phyloP scores from a whole-genome alignment of 2,888 invertebrate species.

The Operophtera brumata region DNA sequence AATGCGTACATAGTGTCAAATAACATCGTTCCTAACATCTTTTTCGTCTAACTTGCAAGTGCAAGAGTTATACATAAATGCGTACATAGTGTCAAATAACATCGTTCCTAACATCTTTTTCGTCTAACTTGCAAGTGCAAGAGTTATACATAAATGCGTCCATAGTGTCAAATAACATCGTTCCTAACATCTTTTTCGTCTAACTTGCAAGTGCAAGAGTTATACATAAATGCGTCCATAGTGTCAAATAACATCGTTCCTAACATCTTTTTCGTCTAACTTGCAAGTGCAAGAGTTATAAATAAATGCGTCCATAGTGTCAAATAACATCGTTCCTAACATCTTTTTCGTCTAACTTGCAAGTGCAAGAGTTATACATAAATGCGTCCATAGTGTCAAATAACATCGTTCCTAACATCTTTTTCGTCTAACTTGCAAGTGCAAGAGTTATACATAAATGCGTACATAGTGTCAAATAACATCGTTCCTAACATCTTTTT shows the following conservation, averaged over 20 bases:
- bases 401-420: not conserved
- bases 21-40: not conserved
- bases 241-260: not conserved
- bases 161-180: not conserved
- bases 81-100: not conserved
- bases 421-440: constrained; percentile 40
- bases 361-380: constrained; percentile 35
- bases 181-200: constrained; percentile 29
- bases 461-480: not conserved
- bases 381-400: not conserved
- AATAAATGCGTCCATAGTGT: not conserved
- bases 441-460: constrained; percentile 32
- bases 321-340: not conserved
- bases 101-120: constrained; percentile 10
- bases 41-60: constrained; percentile 40
- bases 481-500: constrained; percentile 14
- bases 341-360: constrained; percentile 39
- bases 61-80: constrained; percentile 32
- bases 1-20: not conserved
- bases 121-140: constrained; percentile 44
- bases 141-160: constrained; percentile 15
- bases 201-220: constrained; percentile 42
- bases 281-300: constrained; percentile 39
- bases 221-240: not conserved
- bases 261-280: constrained; percentile 38